phyloP scores from a whole-genome alignment of 2,113 vertebrate genomes.

The Poeciliopsis turrubarensis region DNA sequence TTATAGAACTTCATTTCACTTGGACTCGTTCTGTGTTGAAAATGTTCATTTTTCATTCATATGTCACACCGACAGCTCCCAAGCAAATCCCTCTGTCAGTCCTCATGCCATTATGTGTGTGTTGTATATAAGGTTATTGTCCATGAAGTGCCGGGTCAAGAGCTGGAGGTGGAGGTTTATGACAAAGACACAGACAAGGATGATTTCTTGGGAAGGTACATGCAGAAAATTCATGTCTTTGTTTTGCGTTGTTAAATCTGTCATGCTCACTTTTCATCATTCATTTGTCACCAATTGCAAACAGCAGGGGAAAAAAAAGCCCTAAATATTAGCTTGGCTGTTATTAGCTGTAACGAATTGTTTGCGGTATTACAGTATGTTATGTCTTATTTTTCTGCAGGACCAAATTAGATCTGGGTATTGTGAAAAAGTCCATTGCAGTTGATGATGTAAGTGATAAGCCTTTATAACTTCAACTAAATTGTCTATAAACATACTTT shows the following conservation, averaged over 20 bases:
- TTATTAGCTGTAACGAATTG: not conserved
- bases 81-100: slow-evolving; percentile 43
- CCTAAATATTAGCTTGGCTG: not conserved
- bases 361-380: not conserved
- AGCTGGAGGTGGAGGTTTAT: slow-evolving; percentile 92
- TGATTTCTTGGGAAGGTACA: slow-evolving; percentile 93
- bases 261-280: slow-evolving; percentile 36
- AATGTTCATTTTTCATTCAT: slow-evolving; percentile 38
- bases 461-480: not conserved
- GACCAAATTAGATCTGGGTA: slow-evolving; percentile 90
- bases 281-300: slow-evolving; percentile 30
- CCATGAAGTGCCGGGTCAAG: slow-evolving; percentile 93
- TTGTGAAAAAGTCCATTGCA: slow-evolving; percentile 84
- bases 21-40: not conserved
- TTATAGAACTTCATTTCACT: slow-evolving; percentile 29
- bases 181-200: slow-evolving; percentile 95
- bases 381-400: slow-evolving; percentile 56
- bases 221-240: slow-evolving; percentile 41
- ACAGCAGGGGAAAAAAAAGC: not conserved
- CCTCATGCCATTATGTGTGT: slow-evolving; percentile 64
- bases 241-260: slow-evolving; percentile 12
- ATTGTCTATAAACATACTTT: not conserved
- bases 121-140: slow-evolving; percentile 86
- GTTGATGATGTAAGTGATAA: slow-evolving; percentile 85
- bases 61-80: slow-evolving; percentile 10